Evolutionary conservation across 2,113 vertebrate species (phyloP).

Genomic region (Antigone vipio): DNA sequence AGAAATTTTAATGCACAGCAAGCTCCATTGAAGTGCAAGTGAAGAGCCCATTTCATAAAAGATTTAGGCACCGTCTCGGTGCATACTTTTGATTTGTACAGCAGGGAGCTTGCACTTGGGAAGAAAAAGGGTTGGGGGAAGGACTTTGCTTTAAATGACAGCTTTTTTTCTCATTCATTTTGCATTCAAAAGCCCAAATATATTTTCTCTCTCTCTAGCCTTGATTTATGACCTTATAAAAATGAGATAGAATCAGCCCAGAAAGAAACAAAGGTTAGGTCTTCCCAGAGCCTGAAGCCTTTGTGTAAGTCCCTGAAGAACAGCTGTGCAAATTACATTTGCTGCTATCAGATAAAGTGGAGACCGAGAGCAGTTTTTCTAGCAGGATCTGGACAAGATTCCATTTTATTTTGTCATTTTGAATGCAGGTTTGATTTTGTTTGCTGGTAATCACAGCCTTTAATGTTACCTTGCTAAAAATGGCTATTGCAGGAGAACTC

Average conservation of each 20-base stretch:
- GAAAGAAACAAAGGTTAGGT: slow-evolving; percentile 55
- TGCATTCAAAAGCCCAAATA: slow-evolving; percentile 53
- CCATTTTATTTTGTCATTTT: slow-evolving; percentile 56
- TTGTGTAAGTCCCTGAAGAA: slow-evolving; percentile 59
- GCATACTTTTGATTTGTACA: slow-evolving; percentile 40
- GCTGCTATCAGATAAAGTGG: slow-evolving; percentile 37
- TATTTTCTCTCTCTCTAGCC: slow-evolving; percentile 25
- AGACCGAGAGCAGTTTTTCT: slow-evolving; percentile 38
- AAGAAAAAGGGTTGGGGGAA: neutral
- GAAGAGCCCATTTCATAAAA: slow-evolving; percentile 45
- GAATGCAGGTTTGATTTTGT: slow-evolving; percentile 58
- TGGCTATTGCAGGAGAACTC: slow-evolving; percentile 14
- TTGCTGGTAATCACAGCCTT: slow-evolving; percentile 30
- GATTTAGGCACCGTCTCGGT: neutral
- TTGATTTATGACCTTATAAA: slow-evolving; percentile 50
- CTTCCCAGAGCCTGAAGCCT: slow-evolving; percentile 49
- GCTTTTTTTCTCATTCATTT: slow-evolving; percentile 7
- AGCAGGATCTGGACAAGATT: slow-evolving; percentile 55
- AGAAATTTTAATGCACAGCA: slow-evolving; percentile 38
- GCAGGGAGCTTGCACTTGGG: neutral
- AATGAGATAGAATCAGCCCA: slow-evolving; percentile 42
- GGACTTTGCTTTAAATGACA: slow-evolving; percentile 19
- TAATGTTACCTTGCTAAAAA: slow-evolving; percentile 57
- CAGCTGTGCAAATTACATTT: slow-evolving; percentile 71
- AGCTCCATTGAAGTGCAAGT: slow-evolving; percentile 14